Evolutionary conservation across 2,113 vertebrate genomes (phyloP).

Genomic region (Erinaceus europaeus): DNA sequence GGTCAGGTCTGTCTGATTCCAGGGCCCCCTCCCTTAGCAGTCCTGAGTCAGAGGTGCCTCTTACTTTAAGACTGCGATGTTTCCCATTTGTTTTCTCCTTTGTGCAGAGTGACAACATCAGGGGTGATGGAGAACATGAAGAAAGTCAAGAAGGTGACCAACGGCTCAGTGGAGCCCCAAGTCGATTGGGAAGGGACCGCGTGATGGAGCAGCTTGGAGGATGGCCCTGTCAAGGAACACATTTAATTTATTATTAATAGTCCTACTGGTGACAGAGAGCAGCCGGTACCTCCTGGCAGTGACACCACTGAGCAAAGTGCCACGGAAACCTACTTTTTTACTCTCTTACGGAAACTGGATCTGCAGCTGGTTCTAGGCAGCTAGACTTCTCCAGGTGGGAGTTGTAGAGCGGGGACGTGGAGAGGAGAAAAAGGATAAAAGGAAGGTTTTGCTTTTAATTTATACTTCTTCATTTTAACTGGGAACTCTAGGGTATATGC

Average conservation of each 20-base stretch:
- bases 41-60: neutral
- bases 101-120: conserved; percentile 82
- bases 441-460: conserved; percentile 15
- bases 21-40: neutral
- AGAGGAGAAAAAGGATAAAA: conserved; percentile 35
- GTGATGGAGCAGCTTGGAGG: conserved; percentile 38
- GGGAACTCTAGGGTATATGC: conserved; percentile 38
- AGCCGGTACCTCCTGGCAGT: conserved; percentile 51
- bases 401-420: neutral
- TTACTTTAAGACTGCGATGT: neutral
- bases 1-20: neutral
- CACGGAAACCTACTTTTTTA: conserved; percentile 50
- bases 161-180: conserved; percentile 79
- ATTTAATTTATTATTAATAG: conserved; percentile 73
- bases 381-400: conserved; percentile 48
- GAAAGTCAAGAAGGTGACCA: conserved; percentile 85
- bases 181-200: conserved; percentile 78
- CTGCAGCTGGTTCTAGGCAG: conserved; percentile 59
- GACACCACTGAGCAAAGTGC: conserved; percentile 60
- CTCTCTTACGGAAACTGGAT: conserved; percentile 49
- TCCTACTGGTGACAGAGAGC: conserved; percentile 65
- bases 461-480: neutral
- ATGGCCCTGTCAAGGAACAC: conserved; percentile 58
- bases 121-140: conserved; percentile 86
- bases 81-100: neutral